Evolutionary conservation across 1,140 invertebrate species (phyloP).

Genomic region (Drosophila pallidifrons): DNA sequence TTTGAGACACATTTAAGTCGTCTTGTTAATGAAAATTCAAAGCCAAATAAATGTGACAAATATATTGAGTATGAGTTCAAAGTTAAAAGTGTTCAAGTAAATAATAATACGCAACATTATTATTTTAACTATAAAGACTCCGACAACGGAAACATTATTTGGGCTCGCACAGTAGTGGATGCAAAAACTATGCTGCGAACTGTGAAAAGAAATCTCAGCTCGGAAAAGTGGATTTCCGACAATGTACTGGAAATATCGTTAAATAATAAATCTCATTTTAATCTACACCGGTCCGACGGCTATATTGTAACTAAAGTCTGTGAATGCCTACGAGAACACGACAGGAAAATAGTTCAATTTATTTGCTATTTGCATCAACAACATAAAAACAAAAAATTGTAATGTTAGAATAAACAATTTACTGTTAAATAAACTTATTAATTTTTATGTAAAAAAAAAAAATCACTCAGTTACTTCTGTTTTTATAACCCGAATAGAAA

Average conservation of each 20-base stretch:
- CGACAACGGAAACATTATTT: neutral
- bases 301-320: neutral
- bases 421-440: too few relatives aligned
- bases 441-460: too few relatives aligned
- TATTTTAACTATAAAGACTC: too few relatives aligned
- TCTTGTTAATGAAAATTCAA: neutral
- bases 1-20: neutral
- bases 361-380: neutral
- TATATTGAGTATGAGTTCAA: too few relatives aligned
- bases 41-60: too few relatives aligned
- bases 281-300: neutral
- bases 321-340: neutral
- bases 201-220: neutral
- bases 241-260: neutral
- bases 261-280: neutral
- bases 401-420: too few relatives aligned
- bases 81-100: too few relatives aligned
- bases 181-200: neutral
- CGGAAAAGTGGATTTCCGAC: neutral
- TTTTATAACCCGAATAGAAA: too few relatives aligned
- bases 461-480: too few relatives aligned
- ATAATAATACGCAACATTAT: too few relatives aligned
- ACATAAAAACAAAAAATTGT: neutral
- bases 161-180: neutral
- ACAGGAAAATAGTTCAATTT: neutral